Percentiles rank a stretch among this genome's conserved stretches.
Conservation (phyloP, 2,113 vertebrate genomes). For the Nothoprocta pentlandii region DNA sequence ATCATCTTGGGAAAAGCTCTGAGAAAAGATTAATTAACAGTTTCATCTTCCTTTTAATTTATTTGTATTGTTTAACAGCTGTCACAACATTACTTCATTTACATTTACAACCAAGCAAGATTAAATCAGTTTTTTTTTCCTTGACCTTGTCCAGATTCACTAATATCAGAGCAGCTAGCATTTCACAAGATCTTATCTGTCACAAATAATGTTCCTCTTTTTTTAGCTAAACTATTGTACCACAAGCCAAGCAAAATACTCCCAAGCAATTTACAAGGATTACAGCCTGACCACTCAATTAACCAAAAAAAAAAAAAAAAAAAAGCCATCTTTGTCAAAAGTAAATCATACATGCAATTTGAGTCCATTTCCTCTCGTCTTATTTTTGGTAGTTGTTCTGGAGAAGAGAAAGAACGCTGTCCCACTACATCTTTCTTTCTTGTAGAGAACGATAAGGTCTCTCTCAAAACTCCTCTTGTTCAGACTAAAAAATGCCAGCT, state of each 20-base stretch:
- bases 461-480: too few species aligned
- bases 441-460: too few species aligned
- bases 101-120: background rate
- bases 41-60: background rate
- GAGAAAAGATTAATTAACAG: background rate
- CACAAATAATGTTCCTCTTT: background rate
- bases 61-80: background rate
- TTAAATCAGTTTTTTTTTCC: background rate
- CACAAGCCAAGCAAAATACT: background rate
- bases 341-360: background rate
- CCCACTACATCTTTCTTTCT: too few species aligned
- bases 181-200: background rate
- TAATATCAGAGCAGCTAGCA: background rate
- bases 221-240: background rate
- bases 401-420: too few species aligned
- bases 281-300: background rate
- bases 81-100: background rate
- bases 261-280: background rate
- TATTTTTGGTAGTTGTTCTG: too few species aligned
- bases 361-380: too few species aligned
- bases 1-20: background rate
- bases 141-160: background rate
- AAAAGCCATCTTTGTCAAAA: background rate
- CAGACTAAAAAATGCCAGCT: too few species aligned
- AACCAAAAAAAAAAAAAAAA: background rate